Evolutionary conservation across 2,113 vertebrate genomes (phyloP).

Genomic region (Cettia cetti): DNA sequence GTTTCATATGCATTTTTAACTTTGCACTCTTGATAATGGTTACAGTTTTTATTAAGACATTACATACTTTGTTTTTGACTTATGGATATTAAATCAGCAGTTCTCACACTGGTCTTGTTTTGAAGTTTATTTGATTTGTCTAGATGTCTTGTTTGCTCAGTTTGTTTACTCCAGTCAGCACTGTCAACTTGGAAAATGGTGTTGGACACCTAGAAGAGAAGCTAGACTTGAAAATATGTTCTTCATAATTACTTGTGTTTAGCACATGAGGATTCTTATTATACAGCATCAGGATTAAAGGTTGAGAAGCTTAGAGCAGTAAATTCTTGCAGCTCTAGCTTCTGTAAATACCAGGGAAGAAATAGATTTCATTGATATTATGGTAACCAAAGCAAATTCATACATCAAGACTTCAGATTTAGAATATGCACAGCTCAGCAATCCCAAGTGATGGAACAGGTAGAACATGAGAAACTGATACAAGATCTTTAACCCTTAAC

Average conservation of each 20-base stretch:
- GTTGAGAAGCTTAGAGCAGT: neutral
- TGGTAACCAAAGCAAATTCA: neutral
- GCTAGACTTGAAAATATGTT: neutral
- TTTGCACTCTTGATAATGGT: neutral
- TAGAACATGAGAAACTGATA: neutral
- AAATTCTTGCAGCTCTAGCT: neutral
- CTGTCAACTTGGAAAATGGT: neutral
- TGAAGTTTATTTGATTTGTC: neutral
- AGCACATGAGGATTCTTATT: neutral
- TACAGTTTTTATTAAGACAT: neutral
- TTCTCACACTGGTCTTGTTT: neutral
- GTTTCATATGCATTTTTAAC: neutral
- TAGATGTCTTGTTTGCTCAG: neutral
- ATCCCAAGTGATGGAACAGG: fast-evolving
- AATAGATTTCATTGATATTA: neutral
- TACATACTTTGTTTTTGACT: slow-evolving; percentile 51
- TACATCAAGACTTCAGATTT: neutral
- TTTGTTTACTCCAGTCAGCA: neutral
- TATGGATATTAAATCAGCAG: neutral
- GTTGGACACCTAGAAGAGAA: slow-evolving; percentile 25
- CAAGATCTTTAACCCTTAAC: neutral
- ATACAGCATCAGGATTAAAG: neutral
- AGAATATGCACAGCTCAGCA: neutral
- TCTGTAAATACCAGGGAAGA: neutral
- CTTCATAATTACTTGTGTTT: neutral